These are phyloP conservation scores for Mystacornis crossleyi DNA, from an alignment of 2,113 vertebrate species.

Conservation along the genomic window DNA sequence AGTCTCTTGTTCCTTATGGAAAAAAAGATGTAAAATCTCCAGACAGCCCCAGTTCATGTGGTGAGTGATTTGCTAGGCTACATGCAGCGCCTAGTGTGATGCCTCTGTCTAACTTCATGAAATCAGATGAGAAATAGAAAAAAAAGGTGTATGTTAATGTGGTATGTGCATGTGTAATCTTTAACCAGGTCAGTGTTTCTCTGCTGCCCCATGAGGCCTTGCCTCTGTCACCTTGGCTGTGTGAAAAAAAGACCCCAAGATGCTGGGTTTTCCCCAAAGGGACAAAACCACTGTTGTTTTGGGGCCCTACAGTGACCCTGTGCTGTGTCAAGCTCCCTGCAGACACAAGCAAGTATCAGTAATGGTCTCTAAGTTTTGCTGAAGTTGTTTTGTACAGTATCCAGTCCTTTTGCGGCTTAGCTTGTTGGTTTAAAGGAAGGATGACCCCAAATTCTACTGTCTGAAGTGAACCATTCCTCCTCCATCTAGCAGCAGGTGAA, in stretches of 20 bases:
- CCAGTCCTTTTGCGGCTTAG: not conserved
- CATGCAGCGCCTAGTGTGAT: not conserved
- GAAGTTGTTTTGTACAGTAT: not conserved
- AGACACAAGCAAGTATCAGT: not conserved
- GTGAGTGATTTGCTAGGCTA: not conserved
- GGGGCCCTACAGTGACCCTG: not conserved
- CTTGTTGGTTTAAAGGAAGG: not conserved
- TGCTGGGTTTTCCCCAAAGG: not conserved
- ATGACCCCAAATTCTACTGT: not conserved
- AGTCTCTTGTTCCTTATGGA: conserved; percentile 25
- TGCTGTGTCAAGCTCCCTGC: not conserved
- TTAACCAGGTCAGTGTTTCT: not conserved
- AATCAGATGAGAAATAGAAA: not conserved
- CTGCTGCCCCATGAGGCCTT: not conserved
- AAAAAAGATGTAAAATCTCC: conserved; percentile 8
- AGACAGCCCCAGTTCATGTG: not conserved
- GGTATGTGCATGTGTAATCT: fast-evolving
- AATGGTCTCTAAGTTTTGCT: not conserved
- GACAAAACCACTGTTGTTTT: not conserved
- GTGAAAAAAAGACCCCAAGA: not conserved
- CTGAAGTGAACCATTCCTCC: not conserved
- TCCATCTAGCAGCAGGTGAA: not conserved
- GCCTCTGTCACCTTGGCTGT: not conserved
- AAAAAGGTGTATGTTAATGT: not conserved
- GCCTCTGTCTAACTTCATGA: not conserved